Evolutionary conservation across 2,888 invertebrate species (phyloP).

Genomic region (Calameuta filiformis): DNA sequence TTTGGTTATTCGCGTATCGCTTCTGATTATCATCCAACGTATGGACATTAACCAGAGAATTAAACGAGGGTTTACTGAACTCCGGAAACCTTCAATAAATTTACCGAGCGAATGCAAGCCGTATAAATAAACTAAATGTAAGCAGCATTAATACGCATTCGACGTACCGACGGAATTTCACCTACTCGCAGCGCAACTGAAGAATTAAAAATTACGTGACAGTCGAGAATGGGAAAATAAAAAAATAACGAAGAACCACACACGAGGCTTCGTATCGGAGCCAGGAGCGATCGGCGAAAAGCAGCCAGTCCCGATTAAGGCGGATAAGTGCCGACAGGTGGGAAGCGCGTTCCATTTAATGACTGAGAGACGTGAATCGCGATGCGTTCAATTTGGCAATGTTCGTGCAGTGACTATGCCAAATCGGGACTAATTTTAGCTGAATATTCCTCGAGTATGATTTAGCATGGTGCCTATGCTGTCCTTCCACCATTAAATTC

Average conservation of each 20-base stretch:
- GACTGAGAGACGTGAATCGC: background rate
- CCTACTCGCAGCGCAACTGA: background rate
- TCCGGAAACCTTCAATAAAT: slow-evolving; percentile 34
- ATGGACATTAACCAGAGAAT: slow-evolving; percentile 5
- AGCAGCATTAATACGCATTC: slow-evolving; percentile 29
- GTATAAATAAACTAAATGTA: slow-evolving; percentile 35
- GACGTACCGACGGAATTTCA: background rate
- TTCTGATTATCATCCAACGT: background rate
- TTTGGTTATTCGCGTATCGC: background rate
- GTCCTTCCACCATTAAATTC: too few relatives aligned
- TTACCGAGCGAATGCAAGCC: slow-evolving; percentile 19
- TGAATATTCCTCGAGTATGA: background rate
- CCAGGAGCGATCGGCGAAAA: background rate
- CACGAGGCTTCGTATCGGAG: background rate
- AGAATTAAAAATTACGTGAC: background rate
- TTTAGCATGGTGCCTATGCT: background rate
- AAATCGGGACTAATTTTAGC: background rate
- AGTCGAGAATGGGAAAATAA: background rate
- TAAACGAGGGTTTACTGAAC: slow-evolving; percentile 28
- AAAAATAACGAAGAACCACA: background rate
- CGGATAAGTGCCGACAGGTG: background rate
- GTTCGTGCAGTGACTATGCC: background rate
- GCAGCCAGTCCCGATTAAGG: background rate
- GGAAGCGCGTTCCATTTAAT: background rate
- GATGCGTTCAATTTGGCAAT: background rate